phyloP scores from a whole-genome alignment of 2,113 vertebrate species.

The Mormoops blainvillei region DNA sequence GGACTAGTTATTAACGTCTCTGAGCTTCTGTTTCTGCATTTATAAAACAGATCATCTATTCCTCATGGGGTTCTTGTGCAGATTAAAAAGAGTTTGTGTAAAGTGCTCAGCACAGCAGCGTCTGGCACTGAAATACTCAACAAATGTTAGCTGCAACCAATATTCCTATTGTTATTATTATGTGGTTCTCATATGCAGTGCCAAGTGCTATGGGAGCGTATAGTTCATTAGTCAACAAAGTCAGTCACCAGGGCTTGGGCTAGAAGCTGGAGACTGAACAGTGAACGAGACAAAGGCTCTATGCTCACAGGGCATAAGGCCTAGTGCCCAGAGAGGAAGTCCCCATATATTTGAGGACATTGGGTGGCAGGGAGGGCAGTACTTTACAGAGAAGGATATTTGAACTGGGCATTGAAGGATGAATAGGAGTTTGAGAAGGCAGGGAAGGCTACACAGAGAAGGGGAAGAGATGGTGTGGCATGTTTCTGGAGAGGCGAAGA shows the following conservation, averaged over 20 bases:
- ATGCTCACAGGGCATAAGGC: not conserved
- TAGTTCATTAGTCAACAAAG: not conserved
- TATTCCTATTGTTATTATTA: not conserved
- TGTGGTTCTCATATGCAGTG: not conserved
- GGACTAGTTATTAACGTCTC: not conserved
- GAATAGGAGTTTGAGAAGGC: not conserved
- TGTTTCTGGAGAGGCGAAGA: not conserved
- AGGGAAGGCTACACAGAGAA: not conserved
- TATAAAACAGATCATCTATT: not conserved
- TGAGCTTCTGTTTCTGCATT: not conserved
- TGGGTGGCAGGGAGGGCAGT: too few relatives aligned
- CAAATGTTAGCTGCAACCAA: not conserved
- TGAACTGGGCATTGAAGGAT: not conserved
- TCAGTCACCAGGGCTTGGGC: not conserved
- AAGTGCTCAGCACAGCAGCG: not conserved
- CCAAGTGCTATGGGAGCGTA: not conserved
- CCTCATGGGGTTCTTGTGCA: not conserved
- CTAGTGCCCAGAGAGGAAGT: not conserved
- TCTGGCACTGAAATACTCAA: not conserved
- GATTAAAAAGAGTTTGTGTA: not conserved
- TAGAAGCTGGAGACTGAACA: not conserved
- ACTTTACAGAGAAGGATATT: not conserved
- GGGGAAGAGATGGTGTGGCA: not conserved
- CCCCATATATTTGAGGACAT: not conserved
- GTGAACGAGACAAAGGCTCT: not conserved